Percentiles rank a stretch among this genome's conserved stretches.
Conservation (phyloP, 2,888 invertebrate species). For the Apamea sordens region DNA sequence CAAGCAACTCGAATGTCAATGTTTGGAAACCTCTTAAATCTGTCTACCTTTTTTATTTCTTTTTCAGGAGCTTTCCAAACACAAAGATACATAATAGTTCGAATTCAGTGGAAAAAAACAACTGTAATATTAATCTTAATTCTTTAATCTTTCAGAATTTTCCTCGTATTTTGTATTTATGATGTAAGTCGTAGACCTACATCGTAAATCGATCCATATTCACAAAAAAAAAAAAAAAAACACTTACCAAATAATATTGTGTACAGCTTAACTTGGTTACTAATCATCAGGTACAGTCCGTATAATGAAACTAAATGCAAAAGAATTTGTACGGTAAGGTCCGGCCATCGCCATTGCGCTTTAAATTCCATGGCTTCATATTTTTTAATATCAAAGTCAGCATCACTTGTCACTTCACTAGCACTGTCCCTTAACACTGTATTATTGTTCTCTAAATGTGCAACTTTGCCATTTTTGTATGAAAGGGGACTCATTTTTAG, state of each 20-base stretch:
- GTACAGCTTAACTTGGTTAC: conserved; percentile 88
- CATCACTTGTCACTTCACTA: conserved; percentile 73
- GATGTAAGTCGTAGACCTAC: background rate
- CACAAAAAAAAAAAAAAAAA: too few relatives aligned
- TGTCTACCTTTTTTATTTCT: background rate
- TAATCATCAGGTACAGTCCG: conserved; percentile 92
- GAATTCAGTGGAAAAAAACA: background rate
- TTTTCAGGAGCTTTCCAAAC: background rate
- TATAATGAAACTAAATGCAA: conserved; percentile 93
- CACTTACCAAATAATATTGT: conserved; percentile 94
- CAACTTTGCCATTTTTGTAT: conserved; percentile 67
- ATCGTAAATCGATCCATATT: too few relatives aligned
- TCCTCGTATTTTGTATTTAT: background rate
- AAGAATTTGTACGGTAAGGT: conserved; percentile 92
- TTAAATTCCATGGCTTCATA: conserved; percentile 89
- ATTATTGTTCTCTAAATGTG: conserved; percentile 78
- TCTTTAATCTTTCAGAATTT: background rate
- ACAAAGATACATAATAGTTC: background rate
- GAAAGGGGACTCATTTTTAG: conserved; percentile 75
- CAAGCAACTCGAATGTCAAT: background rate
- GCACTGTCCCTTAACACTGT: conserved; percentile 71
- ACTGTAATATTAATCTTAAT: background rate
- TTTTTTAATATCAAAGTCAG: conserved; percentile 81
- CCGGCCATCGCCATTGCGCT: conserved; percentile 93
- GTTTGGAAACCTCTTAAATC: background rate